phyloP scores from a whole-genome alignment of 2,113 vertebrate species.

The Accipiter virgatus region DNA sequence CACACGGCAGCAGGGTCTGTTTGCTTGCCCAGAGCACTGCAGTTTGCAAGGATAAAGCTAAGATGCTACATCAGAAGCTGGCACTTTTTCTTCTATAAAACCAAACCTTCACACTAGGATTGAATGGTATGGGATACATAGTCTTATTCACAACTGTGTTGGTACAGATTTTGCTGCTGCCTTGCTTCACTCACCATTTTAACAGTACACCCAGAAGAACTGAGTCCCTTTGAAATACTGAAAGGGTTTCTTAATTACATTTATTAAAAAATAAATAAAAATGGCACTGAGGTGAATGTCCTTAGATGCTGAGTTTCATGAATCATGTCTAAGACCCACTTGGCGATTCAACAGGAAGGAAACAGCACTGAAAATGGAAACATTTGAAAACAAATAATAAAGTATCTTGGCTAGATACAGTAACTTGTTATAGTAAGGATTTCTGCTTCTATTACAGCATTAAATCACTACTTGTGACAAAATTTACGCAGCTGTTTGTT shows the following conservation, averaged over 20 bases:
- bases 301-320: background rate
- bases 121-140: background rate
- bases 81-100: background rate
- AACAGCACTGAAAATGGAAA: background rate
- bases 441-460: background rate
- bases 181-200: background rate
- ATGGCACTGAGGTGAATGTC: fast-evolving
- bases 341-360: background rate
- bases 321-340: background rate
- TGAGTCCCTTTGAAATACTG: background rate
- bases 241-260: background rate
- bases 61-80: background rate
- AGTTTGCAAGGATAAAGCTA: background rate
- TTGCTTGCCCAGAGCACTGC: background rate
- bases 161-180: background rate
- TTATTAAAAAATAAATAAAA: background rate
- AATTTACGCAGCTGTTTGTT: background rate
- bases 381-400: background rate
- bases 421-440: background rate
- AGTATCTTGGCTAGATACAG: background rate
- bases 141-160: no score
- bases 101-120: background rate
- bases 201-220: background rate
- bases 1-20: background rate
- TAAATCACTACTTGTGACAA: background rate